These are phyloP conservation scores for Chlorops oryzae DNA, from an alignment of 1,140 invertebrate species.

Conservation along the genomic window DNA sequence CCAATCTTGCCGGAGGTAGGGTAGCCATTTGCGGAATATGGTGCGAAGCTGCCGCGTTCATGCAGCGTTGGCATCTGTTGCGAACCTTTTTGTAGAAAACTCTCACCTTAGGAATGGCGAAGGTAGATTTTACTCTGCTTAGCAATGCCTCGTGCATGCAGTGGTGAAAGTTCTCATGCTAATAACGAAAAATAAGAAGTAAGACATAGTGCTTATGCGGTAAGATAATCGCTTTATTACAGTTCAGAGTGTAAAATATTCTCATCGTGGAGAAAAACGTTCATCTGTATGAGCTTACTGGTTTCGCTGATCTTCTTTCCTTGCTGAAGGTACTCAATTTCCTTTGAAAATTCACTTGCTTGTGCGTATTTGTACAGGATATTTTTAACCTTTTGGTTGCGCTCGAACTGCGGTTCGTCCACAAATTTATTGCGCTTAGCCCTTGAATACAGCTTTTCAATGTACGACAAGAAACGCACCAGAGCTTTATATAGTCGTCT, in stretches of 20 bases:
- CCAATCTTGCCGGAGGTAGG: too few species aligned
- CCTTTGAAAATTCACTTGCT: not conserved
- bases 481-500: not conserved
- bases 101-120: too few species aligned
- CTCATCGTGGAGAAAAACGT: not conserved
- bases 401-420: too few species aligned
- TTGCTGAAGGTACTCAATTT: not conserved
- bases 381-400: not conserved
- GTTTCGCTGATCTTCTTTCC: not conserved
- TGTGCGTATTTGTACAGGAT: not conserved
- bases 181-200: not conserved
- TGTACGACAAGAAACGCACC: not conserved
- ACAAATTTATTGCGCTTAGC: not conserved
- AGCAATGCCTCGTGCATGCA: not conserved
- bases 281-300: not conserved
- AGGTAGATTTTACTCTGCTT: too few species aligned
- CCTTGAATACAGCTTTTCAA: not conserved
- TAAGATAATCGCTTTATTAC: slow-evolving; percentile 1
- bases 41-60: too few species aligned
- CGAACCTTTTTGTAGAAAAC: too few species aligned
- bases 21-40: too few species aligned
- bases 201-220: not conserved
- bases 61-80: too few species aligned
- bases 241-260: not conserved
- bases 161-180: slow-evolving; percentile 2